phyloP scores from a whole-genome alignment of 2,888 invertebrate species.

The Dryococelus australis region DNA sequence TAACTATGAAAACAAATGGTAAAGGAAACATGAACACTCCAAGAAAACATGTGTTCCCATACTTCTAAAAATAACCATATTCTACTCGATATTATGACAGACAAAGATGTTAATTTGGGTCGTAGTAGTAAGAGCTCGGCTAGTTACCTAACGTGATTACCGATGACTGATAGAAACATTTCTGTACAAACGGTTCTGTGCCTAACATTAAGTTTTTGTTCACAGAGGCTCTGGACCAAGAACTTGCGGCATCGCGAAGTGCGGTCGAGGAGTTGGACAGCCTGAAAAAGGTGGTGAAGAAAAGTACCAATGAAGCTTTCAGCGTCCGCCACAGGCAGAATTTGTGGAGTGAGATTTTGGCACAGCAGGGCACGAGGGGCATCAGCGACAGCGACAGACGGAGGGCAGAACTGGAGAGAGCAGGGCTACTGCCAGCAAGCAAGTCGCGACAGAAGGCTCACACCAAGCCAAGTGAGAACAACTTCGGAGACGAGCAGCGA shows the following conservation, averaged over 20 bases:
- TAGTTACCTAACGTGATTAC: too few species aligned
- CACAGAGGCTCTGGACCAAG: constrained; percentile 25
- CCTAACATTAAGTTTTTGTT: not conserved
- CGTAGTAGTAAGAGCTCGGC: too few species aligned
- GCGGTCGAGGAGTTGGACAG: not conserved
- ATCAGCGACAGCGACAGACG: constrained; percentile 24
- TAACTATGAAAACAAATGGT: too few species aligned
- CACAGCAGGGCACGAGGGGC: not conserved
- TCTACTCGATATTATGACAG: too few species aligned
- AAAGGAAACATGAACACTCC: too few species aligned
- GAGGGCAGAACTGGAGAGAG: constrained; percentile 36
- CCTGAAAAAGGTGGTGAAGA: not conserved
- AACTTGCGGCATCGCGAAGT: constrained; percentile 2
- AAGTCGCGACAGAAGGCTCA: constrained; percentile 25
- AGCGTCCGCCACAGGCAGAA: not conserved
- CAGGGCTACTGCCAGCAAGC: constrained; percentile 35
- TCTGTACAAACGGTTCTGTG: too few species aligned
- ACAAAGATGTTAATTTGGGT: too few species aligned
- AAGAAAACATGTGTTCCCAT: too few species aligned
- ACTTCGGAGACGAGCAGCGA: constrained; percentile 27
- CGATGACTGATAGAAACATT: too few species aligned
- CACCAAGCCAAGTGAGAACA: not conserved
- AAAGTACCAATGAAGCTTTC: not conserved
- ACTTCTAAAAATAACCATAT: too few species aligned
- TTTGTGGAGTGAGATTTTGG: not conserved